phyloP scores from a whole-genome alignment of 2,113 vertebrate genomes.

The Strix aluco region DNA sequence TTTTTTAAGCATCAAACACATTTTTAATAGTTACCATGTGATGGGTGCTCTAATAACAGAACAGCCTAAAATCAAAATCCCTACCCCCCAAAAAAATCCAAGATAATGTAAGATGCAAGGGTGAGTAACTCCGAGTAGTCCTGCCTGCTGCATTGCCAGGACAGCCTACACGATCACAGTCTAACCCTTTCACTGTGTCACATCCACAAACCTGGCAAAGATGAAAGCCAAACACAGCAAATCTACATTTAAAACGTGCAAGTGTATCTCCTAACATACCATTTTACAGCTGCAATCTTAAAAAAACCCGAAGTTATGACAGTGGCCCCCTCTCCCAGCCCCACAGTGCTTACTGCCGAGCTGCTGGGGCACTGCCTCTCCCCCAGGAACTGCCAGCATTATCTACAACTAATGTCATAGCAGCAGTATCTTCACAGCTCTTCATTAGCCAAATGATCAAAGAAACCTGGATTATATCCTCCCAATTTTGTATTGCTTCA shows the following conservation, averaged over 20 bases:
- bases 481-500: neutral
- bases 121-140: accelerated
- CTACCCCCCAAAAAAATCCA: accelerated
- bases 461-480: accelerated
- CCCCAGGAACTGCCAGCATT: neutral
- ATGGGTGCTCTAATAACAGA: neutral
- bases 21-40: neutral
- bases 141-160: neutral
- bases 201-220: neutral
- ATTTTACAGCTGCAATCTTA: neutral
- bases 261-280: too few relatives aligned
- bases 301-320: too few relatives aligned
- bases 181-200: accelerated
- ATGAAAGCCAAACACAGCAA: accelerated
- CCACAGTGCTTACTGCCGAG: too few relatives aligned
- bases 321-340: neutral
- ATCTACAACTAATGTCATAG: accelerated
- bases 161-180: accelerated
- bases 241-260: neutral
- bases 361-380: neutral
- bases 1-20: neutral
- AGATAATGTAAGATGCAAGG: neutral
- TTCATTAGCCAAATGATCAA: neutral
- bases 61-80: neutral
- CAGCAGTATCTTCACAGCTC: neutral